Base-by-base conservation (phyloP, 2,888 invertebrate genomes). In the Ormyrus thymus region DNA sequence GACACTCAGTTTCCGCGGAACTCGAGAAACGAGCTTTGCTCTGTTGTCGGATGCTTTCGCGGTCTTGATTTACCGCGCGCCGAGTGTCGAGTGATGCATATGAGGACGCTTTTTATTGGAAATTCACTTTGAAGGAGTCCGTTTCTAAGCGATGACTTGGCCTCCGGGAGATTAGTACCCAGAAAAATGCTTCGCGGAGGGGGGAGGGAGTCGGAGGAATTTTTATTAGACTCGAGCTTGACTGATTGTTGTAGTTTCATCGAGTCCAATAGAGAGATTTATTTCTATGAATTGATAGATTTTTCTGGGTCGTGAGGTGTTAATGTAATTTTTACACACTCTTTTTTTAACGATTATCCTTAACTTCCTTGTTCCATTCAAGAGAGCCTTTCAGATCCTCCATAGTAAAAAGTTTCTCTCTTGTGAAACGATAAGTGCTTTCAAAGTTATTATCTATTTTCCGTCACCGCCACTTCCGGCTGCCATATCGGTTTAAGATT, bases 371-470 rank as follows among this genome's bases (percentile, higher is more conserved):
- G 29, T 29, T 15, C 1, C 7, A 29, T 48, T 69, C 29, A 13
- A 13, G 53, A 76, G n/a, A 69, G 55, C 68, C 61, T 76, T 76
- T 62, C 13, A 45, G 56, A 56, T 70, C 51, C 15, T 15, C 8
- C 53, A n/a, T 13, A 43, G 13, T n/a, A 6, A 29, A 65, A 43
- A 53, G 1, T 66, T 66, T 66, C 29, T 29, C 46, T 29, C 15
- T 70, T 61, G 59, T 61, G 50, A 48, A 62, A 48, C 13, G 65
- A 65, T 58, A 74, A 50, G 50, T 9, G 50, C 48, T 9, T 65
- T 1, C 58, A 10, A 43, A 65, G 11, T 50, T 65, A 29, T 29
- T 29, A 59, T 74, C 58, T 65, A 50, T 66, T 61, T 15, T 6
- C 46, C 11, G 68, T 46, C 53, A 6, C n/a, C 46, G 15, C 6